phyloP scores from a whole-genome alignment of 2,113 vertebrate genomes.

The Bos indicus region DNA sequence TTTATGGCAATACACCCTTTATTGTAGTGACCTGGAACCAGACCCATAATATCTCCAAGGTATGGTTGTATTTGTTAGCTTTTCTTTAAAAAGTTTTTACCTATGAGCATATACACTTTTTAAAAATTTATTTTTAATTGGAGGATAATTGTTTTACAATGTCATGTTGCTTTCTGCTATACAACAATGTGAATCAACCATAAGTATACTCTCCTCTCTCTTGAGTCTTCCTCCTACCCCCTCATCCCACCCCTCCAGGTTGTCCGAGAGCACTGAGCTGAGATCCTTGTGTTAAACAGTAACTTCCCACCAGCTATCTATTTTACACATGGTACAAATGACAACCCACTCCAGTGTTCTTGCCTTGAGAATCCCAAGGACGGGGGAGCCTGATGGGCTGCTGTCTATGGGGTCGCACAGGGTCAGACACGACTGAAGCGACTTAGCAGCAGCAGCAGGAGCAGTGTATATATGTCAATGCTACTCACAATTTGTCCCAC shows the following conservation, averaged over 20 bases:
- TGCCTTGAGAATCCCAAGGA: too few species aligned
- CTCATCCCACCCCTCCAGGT: not conserved
- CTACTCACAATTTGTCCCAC: not conserved
- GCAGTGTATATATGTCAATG: not conserved
- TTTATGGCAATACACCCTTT: not conserved
- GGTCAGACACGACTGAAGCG: fast-evolving
- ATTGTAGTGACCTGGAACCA: not conserved
- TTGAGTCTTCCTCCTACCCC: not conserved
- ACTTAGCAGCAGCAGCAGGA: too few species aligned
- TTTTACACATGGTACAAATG: not conserved
- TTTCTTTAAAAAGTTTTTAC: slow-evolving; percentile 38
- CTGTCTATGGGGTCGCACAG: fast-evolving
- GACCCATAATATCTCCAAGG: not conserved
- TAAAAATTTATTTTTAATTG: not conserved
- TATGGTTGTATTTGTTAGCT: slow-evolving; percentile 62
- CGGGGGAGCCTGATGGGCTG: too few species aligned
- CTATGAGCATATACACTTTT: not conserved
- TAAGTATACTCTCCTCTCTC: not conserved
- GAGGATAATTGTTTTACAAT: not conserved
- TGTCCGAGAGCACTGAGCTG: not conserved
- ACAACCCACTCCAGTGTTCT: too few species aligned
- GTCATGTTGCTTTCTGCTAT: not conserved
- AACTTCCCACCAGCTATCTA: not conserved
- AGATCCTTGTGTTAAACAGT: not conserved
- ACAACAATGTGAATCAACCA: not conserved